Percentiles rank a stretch among this genome's conserved stretches.
Conservation (phyloP, 2,888 invertebrate genomes). For the Pandemis cinnamomeana region DNA sequence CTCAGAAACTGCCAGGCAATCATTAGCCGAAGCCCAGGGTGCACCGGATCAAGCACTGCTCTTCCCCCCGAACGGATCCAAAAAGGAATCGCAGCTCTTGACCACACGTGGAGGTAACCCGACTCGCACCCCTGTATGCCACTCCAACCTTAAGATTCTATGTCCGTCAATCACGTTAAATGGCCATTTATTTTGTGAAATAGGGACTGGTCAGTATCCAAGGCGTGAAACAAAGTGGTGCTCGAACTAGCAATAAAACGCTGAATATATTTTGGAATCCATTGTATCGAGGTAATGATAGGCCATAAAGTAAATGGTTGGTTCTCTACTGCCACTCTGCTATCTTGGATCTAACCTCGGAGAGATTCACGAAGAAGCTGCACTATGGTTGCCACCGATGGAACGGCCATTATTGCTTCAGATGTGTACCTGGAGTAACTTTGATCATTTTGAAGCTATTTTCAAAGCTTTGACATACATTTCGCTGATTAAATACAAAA, state of each 20-base stretch:
- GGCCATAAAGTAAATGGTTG: slow-evolving; percentile 3
- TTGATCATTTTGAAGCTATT: too few relatives aligned
- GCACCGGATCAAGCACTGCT: too few relatives aligned
- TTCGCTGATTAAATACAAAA: too few relatives aligned
- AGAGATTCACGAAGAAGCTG: slow-evolving; percentile 16
- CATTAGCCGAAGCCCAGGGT: too few relatives aligned
- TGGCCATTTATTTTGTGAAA: background rate
- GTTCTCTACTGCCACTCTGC: slow-evolving; percentile 5
- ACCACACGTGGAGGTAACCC: too few relatives aligned
- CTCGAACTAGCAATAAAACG: background rate
- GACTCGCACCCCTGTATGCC: too few relatives aligned
- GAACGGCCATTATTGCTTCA: background rate
- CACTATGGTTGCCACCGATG: background rate
- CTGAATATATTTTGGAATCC: slow-evolving; percentile 4
- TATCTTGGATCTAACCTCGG: slow-evolving; percentile 30
- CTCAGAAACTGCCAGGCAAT: too few relatives aligned
- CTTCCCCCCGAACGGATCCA: too few relatives aligned
- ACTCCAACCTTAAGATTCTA: too few relatives aligned
- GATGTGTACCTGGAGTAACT: too few relatives aligned
- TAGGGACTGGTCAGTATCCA: background rate
- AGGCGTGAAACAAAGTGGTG: background rate
- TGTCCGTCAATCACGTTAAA: background rate
- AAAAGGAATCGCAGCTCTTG: too few relatives aligned
- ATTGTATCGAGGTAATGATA: slow-evolving; percentile 3
- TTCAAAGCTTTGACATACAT: too few relatives aligned